A percentile compares a stretch with the other conserved stretches of the same genome.
These are phyloP conservation scores for Lamellibrachia satsuma DNA, from an alignment of 2,888 invertebrate species.

Conservation along the genomic window DNA sequence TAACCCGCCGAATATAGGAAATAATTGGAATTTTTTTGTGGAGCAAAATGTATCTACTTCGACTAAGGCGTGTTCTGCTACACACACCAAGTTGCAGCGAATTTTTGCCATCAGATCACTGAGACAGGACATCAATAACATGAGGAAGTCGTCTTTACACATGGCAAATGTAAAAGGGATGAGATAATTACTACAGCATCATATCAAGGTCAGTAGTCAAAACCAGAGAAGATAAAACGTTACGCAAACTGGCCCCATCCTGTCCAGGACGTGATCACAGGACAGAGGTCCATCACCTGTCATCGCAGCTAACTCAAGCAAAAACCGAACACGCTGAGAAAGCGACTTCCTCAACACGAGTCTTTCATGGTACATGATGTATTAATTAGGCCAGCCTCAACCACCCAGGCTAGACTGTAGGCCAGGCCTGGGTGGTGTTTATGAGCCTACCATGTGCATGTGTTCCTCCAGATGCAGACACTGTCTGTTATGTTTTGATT, in stretches of 20 bases:
- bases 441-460: background rate
- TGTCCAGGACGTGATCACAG: background rate
- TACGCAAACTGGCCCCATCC: background rate
- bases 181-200: background rate
- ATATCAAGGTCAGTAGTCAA: background rate
- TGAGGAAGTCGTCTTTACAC: background rate
- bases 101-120: background rate
- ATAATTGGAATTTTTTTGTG: too few relatives aligned
- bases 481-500: too few relatives aligned
- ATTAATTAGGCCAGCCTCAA: background rate
- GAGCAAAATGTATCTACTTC: too few relatives aligned
- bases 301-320: background rate
- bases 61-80: too few relatives aligned
- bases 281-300: background rate
- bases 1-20: too few relatives aligned
- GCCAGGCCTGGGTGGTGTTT: background rate
- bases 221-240: background rate
- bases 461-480: background rate
- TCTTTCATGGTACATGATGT: background rate
- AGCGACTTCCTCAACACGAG: background rate
- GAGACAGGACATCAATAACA: background rate
- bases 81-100: background rate
- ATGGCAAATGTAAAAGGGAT: background rate
- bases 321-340: background rate
- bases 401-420: background rate